Evolutionary conservation across 2,113 vertebrate genomes (phyloP), one percentile per base, ranked within the genome.

Genomic region (Delphinapterus leucas): DNA sequence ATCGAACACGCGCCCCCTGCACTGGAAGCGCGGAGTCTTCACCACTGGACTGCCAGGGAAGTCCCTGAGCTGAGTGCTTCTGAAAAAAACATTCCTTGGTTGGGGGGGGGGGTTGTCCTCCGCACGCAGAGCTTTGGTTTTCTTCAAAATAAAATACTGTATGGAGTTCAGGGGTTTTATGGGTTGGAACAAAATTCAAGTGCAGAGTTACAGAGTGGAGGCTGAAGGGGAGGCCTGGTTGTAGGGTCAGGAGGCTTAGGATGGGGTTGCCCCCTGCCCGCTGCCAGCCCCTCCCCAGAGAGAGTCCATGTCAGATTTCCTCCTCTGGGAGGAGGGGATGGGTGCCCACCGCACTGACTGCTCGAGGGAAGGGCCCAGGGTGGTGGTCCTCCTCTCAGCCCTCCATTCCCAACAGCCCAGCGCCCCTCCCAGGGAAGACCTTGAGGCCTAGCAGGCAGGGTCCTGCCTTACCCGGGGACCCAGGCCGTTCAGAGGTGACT

Each of bases 31-130:
- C 0, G 20, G 55, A 7, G 20, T 58, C 55, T 21, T 58, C 17
- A 58, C 55, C 20, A 8, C 55, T 58, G 20, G 55, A 58, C 55
- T 0, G 2, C 55, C 55, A 58, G 55, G 18, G 2, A 58, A 58
- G 55, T 21, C 47, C 20, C 76, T 36, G 68, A 55, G 11, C 38
- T 31, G 38, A 47, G 17, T 11, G 9, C 6, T 21, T 41, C 31
- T 44, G 15, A 65, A 49, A 1, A 4, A 20, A 20, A 36, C 18
- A 1, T 17, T 65, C 33, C 13, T 38, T 14, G 2, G 44, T 44
- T 15, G 2, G 7, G 13, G 0, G 2, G 1, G 47, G 49, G 49
- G 12, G 47, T 1, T 5, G 1, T 12, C 25, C 49, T 83, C 33
- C 6, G 0, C 2, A 36, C 8, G 20, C 15, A 68, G 47, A 38